Evolutionary conservation across 2,113 vertebrate species (phyloP), one percentile per base, ranked within the genome.

Genomic region (Lontra canadensis): DNA sequence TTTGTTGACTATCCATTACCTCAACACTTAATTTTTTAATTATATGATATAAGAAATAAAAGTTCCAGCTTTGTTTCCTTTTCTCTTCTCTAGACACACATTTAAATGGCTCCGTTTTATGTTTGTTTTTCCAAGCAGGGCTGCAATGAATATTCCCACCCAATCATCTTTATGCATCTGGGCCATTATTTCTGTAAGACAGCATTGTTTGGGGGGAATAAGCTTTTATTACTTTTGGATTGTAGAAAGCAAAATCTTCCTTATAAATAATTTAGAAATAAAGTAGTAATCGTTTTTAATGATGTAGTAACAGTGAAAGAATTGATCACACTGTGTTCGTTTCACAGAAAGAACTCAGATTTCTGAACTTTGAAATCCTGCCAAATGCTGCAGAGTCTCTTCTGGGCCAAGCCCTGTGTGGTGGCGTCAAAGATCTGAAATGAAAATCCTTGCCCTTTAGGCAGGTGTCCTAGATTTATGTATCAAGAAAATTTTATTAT

Each of bases 221-320:
- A 79, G 39, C 13, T 85, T 89, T 85, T 61, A 84, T 65, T 12
- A 84, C 29, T 44, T 88, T 95, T 80, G 73, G 23, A 65, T 90
- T 80, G 7, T 80, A 80, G 73, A 94, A 94, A 82, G 31, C 90
- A 86, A 97, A 90, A 65, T 88, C 10, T 39, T 94, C 20, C 52
- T 69, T 83, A 71, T 52, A 85, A 96, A 84, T 55, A 79, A 79
- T 76, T 94, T 82, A 84, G 47, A 90, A 74, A 61, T 76, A 76
- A 82, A 94, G n/a, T 78, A 63, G n/a, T 82, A 65, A 95, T 93
- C 13, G 79, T 49, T 76, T 95, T 76, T 74, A 93, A n/a, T 95
- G 26, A 86, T 59, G 8, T 59, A 7, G 3, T 49, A 55, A 61
- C 5, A 80, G 25, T 80, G 63, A 76, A 76, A n/a, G n/a, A 52